Evolutionary conservation across 92 coral and sea anemone species (phyloP).

Genomic region (Zoanthus solanderi): DNA sequence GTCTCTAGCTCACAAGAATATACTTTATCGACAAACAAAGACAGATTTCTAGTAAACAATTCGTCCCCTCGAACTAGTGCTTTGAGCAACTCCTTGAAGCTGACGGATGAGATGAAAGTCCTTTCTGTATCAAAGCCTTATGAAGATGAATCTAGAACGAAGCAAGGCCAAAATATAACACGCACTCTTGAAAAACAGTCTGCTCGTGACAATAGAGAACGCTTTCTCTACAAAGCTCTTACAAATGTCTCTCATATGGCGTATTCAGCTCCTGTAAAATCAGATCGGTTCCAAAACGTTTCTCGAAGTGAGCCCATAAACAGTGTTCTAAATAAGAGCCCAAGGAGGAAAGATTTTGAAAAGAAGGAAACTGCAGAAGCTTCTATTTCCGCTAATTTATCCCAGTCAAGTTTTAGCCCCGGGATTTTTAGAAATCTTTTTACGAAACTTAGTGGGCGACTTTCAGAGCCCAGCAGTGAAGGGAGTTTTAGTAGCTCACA

Average conservation of each 20-base stretch:
- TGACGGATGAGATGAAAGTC: conserved; percentile 12
- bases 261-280: conserved; percentile 33
- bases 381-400: background rate
- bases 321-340: conserved; percentile 24
- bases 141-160: background rate
- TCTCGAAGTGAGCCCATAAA: conserved; percentile 26
- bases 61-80: conserved; percentile 78
- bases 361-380: conserved; percentile 2
- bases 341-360: conserved; percentile 14
- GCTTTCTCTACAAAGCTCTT: background rate
- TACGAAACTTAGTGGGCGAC: conserved; percentile 63
- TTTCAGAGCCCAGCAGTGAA: conserved; percentile 66
- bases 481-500: conserved; percentile 46
- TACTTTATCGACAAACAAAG: conserved; percentile 33
- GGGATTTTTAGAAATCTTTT: conserved; percentile 70
- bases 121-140: conserved; percentile 4
- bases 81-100: conserved; percentile 71
- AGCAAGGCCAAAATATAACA: background rate
- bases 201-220: conserved; percentile 12
- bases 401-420: conserved; percentile 48
- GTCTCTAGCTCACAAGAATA: conserved; percentile 41
- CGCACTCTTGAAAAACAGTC: conserved; percentile 7
- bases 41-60: conserved; percentile 13
- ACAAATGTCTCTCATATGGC: background rate
- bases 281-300: background rate